phyloP scores from a whole-genome alignment of 2,888 invertebrate genomes.

The Hydriomena furcata region DNA sequence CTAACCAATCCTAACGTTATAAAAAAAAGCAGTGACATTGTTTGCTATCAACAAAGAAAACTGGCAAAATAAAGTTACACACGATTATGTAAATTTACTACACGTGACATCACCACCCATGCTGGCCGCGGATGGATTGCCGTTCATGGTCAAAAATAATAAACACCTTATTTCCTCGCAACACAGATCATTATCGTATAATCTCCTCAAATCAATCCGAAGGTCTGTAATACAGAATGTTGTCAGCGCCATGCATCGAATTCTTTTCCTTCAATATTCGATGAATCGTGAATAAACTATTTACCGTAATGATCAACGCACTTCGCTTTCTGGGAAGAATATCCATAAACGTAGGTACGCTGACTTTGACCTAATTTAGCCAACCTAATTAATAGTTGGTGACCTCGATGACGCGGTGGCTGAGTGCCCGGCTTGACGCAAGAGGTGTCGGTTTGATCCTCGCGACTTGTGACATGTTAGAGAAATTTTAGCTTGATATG shows the following conservation, averaged over 20 bases:
- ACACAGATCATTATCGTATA: conserved; percentile 22
- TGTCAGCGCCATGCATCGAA: conserved; percentile 7
- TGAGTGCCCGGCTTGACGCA: too few species aligned
- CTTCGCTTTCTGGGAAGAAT: conserved; percentile 19
- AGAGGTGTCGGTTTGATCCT: too few species aligned
- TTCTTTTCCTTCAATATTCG: conserved; percentile 12
- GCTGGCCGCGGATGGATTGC: conserved; percentile 20
- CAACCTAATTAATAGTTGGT: too few species aligned
- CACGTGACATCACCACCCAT: conserved; percentile 66
- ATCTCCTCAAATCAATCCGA: conserved; percentile 3
- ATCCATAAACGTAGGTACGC: conserved; percentile 3
- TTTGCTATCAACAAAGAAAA: conserved; percentile 35
- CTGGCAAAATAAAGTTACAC: conserved; percentile 32
- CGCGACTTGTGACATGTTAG: too few species aligned
- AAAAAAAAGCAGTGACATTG: conserved; percentile 10
- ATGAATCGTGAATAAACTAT: conserved; percentile 10
- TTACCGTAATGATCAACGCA: conserved; percentile 8
- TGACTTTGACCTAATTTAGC: conserved; percentile 21
- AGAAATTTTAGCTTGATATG: too few species aligned
- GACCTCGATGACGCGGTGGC: too few species aligned
- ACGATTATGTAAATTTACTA: conserved; percentile 66
- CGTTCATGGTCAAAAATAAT: conserved; percentile 10
- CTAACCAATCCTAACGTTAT: too few species aligned
- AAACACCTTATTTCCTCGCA: conserved; percentile 14
- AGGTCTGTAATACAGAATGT: conserved; percentile 21